A percentile compares a stretch with the other conserved stretches of the same genome.
phyloP scores from a whole-genome alignment of 1,140 invertebrate species.

The Cherax destructor region DNA sequence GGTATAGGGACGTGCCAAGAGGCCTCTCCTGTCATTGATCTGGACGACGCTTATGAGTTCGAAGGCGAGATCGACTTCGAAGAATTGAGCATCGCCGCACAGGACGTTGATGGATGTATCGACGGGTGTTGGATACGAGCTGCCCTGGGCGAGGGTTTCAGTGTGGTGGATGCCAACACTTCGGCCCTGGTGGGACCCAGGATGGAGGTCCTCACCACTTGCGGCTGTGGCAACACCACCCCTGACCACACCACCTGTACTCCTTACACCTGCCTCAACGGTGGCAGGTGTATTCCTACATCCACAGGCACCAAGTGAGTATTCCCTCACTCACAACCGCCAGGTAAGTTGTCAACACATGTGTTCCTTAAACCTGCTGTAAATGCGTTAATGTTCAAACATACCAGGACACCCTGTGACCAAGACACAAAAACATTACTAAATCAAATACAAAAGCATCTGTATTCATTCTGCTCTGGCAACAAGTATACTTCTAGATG shows the following conservation, averaged over 20 bases:
- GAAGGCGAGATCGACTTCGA: neutral
- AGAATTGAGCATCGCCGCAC: no score
- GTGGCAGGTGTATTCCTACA: constrained; percentile 39
- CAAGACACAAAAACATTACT: no score
- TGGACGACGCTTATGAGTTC: neutral
- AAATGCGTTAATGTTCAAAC: no score
- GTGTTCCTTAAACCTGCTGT: no score
- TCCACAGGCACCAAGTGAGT: constrained; percentile 45
- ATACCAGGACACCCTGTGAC: no score
- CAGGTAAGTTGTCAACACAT: no score
- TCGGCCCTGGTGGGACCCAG: constrained; percentile 43
- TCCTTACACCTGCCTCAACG: constrained; percentile 52
- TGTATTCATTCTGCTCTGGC: no score
- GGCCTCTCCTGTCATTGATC: neutral
- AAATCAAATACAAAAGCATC: no score
- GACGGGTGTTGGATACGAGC: constrained; percentile 29
- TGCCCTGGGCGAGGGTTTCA: neutral
- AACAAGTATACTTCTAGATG: no score
- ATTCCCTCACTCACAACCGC: no score
- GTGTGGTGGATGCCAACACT: constrained; percentile 50
- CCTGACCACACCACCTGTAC: constrained; percentile 35
- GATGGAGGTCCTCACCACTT: constrained; percentile 23
- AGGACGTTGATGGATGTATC: neutral
- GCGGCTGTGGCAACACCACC: constrained; percentile 22
- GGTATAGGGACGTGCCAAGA: constrained; percentile 30